Percentiles rank a stretch among this genome's conserved stretches.
phyloP scores from a whole-genome alignment of 2,797 vertebrate species.

The Buceros bicornis region DNA sequence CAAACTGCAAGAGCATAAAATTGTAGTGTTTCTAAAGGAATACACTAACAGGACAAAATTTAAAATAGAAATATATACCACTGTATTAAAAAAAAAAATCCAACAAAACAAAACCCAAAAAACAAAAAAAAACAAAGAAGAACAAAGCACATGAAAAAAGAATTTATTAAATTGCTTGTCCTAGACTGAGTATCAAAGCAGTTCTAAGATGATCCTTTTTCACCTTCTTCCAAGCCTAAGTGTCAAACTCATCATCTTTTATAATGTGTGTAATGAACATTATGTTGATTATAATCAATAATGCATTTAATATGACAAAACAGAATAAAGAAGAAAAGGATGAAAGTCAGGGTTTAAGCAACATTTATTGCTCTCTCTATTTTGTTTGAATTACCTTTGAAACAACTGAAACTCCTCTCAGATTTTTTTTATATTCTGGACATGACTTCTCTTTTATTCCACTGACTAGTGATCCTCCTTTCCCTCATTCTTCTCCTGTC shows the following conservation, averaged over 20 bases:
- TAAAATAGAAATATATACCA: background rate
- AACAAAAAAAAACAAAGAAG: background rate
- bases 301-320: background rate
- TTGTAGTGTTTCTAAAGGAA: background rate
- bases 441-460: background rate
- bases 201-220: background rate
- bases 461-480: background rate
- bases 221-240: background rate
- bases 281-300: no score
- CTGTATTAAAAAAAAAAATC: background rate
- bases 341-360: background rate
- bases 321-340: background rate
- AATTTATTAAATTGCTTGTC: background rate
- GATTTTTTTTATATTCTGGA: background rate
- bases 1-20: background rate
- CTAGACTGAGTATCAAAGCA: background rate
- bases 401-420: background rate
- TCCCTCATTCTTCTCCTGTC: background rate
- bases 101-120: rapidly evolving
- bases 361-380: rapidly evolving
- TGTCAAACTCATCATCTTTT: background rate
- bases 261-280: background rate
- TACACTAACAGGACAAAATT: background rate
- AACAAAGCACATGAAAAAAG: background rate
- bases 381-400: background rate